Percentiles rank a stretch among this genome's conserved stretches.
phyloP scores from a whole-genome alignment of 1,140 invertebrate genomes.

The Pseudoatta argentina region DNA sequence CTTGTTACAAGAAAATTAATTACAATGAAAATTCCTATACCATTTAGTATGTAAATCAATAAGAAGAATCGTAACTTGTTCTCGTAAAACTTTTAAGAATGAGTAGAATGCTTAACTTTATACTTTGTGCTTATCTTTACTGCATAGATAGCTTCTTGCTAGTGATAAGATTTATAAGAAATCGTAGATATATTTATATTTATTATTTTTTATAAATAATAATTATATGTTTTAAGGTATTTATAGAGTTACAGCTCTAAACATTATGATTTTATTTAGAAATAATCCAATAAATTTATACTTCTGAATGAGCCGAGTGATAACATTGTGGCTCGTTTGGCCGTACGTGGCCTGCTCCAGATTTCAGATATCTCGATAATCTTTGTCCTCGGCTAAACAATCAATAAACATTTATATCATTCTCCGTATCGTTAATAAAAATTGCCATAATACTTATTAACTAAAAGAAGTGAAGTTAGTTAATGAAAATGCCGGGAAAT shows the following conservation, averaged over 20 bases:
- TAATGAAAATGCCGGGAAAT: neutral
- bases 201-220: no score
- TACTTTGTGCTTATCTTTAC: no score
- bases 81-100: no score
- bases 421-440: neutral
- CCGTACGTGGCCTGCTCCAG: conserved; percentile 57
- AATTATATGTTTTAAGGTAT: no score
- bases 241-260: no score
- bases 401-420: neutral
- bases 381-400: neutral
- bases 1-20: neutral
- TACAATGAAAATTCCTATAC: neutral
- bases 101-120: no score
- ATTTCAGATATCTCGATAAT: conserved; percentile 52
- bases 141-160: no score
- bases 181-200: no score
- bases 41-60: neutral
- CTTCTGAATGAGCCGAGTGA: conserved; percentile 37
- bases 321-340: conserved; percentile 9
- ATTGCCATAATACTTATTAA: neutral
- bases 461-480: neutral
- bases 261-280: no score
- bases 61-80: no score
- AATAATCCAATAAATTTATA: neutral
- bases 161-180: no score